Evolutionary conservation across 1,140 invertebrate species (phyloP).

Genomic region (Aphelinus atriplicis): DNA sequence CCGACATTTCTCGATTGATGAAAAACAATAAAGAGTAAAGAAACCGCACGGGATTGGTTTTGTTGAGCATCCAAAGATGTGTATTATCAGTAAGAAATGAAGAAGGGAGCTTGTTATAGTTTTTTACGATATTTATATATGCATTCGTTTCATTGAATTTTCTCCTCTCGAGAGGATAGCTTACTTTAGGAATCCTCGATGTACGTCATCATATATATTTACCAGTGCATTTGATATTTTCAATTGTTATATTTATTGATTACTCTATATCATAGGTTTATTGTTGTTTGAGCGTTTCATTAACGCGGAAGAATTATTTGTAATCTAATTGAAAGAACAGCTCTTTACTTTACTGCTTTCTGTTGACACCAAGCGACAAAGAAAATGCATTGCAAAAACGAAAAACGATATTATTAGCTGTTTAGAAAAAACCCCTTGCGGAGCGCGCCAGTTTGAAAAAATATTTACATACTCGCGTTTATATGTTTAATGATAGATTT

Average conservation of each 20-base stretch:
- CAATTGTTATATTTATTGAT: slow-evolving; percentile 56
- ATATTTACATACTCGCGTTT: slow-evolving; percentile 27
- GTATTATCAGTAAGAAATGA: slow-evolving; percentile 49
- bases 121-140: slow-evolving; percentile 46
- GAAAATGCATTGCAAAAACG: not conserved
- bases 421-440: slow-evolving; percentile 12
- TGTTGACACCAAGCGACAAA: not conserved
- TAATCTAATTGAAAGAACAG: slow-evolving; percentile 23
- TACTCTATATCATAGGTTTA: slow-evolving; percentile 52
- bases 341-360: slow-evolving; percentile 24
- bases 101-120: slow-evolving; percentile 46
- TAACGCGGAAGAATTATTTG: slow-evolving; percentile 23
- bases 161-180: slow-evolving; percentile 19
- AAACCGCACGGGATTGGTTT: slow-evolving; percentile 44
- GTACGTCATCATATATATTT: slow-evolving; percentile 31
- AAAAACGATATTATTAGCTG: not conserved
- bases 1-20: slow-evolving; percentile 11
- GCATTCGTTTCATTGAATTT: slow-evolving; percentile 37
- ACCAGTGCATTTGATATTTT: slow-evolving; percentile 51
- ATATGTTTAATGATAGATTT: slow-evolving; percentile 33
- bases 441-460: slow-evolving; percentile 14
- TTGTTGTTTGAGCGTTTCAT: slow-evolving; percentile 45
- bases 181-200: slow-evolving; percentile 20
- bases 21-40: slow-evolving; percentile 1
- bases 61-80: slow-evolving; percentile 58